Evolutionary conservation across 2,797 vertebrate genomes (phyloP), one percentile per base, ranked within the genome.

Genomic region (Oophaga sylvatica): DNA sequence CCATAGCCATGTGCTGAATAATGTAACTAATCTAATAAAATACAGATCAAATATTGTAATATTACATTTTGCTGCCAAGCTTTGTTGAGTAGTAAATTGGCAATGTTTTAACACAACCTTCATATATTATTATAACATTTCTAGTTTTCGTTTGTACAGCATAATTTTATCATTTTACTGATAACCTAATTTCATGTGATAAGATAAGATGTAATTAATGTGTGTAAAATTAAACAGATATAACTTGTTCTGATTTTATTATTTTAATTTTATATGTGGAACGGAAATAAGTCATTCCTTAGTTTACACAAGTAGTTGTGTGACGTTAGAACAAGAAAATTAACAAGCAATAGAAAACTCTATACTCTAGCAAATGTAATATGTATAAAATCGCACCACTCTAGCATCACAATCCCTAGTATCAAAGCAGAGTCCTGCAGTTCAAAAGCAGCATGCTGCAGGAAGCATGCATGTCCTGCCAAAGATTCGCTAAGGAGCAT

Each of bases 151-250:
- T 41, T 41, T 73, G 35, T 35, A 17, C 68, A 70, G 13, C 71
- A 48, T 11, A 2, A 67, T 67, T 10, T 76, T 19, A 56, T 56
- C 11, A 56, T 56, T 56, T 56, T 53, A 22, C n/a, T 56, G 75
- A 77, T 56, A 56, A 56, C 13, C 12, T 56, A 13, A n/a, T 26
- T 26, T 77, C 48, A 56, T 56, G 13, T 77, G 75, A 56, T 56
- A 77, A 56, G 75, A 77, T 75, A 53, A 75, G 9, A 75, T n/a
- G 45, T 77, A n/a, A 77, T 56, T 56, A n/a, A 56, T 76, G 48
- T 53, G 48, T 20, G 13, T 56, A 26, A 56, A 77, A 77, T 77
- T 26, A n/a, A n/a, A 76, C 5, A 77, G 22, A 56, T 26, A 56
- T n/a, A 56, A 77, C 35, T 20, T 22, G 45, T 7, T 48, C 20